These are phyloP conservation scores for Anguilla anguilla DNA, from an alignment of 2,797 vertebrate species.

Conservation along the genomic window DNA sequence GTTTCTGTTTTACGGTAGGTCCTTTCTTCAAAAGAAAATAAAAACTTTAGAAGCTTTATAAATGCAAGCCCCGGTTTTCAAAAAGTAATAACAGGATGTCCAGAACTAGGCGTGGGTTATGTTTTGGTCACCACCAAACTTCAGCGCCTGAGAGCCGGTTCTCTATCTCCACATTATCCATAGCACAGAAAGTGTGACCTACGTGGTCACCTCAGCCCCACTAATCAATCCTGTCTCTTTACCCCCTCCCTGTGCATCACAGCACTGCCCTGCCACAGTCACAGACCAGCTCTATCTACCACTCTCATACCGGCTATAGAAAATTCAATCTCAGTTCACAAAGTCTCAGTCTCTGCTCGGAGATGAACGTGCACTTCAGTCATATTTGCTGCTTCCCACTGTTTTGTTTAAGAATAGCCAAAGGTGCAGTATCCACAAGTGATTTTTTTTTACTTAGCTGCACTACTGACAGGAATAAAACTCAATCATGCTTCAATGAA, in stretches of 20 bases:
- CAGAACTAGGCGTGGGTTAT: neutral
- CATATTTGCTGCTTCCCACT: neutral
- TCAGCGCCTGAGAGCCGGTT: neutral
- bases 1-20: no score
- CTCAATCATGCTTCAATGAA: neutral
- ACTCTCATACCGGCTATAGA: neutral
- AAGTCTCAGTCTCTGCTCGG: neutral
- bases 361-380: neutral
- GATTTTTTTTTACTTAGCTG: neutral
- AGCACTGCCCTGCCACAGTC: neutral
- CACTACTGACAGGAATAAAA: neutral
- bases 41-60: no score
- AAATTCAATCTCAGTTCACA: neutral
- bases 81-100: neutral
- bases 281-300: neutral
- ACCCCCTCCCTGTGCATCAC: neutral
- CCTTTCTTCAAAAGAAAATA: no score
- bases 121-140: neutral
- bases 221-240: slow-evolving; percentile 12
- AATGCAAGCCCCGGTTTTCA: neutral
- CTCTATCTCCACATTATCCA: slow-evolving; percentile 5
- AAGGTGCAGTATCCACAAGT: neutral
- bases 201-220: neutral
- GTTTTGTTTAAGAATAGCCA: neutral
- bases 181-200: neutral